phyloP scores from a whole-genome alignment of 2,797 vertebrate genomes.

The Pseudomugil tenellus region DNA sequence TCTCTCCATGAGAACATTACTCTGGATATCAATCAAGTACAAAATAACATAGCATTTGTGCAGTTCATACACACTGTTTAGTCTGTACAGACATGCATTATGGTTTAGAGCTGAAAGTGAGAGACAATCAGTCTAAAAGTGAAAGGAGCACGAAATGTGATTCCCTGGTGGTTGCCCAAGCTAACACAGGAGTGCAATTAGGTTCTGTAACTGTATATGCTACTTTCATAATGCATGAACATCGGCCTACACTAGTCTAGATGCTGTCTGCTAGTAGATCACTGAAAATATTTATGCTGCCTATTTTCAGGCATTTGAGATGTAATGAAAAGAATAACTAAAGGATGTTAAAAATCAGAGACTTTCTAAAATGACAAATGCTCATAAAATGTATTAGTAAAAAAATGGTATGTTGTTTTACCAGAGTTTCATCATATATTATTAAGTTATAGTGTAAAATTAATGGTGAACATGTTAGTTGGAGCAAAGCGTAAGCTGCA shows the following conservation, averaged over 20 bases:
- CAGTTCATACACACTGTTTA: constrained; percentile 26
- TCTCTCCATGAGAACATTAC: constrained; percentile 49
- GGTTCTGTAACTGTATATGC: constrained; percentile 69
- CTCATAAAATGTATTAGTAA: background rate
- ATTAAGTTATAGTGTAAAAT: constrained; percentile 15
- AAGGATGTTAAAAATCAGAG: constrained; percentile 4
- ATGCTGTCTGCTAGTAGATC: constrained; percentile 43
- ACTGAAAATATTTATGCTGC: constrained; percentile 53
- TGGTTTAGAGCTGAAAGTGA: constrained; percentile 66
- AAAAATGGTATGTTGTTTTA: background rate
- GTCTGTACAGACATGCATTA: constrained; percentile 31
- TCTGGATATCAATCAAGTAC: constrained; percentile 2
- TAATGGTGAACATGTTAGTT: constrained; percentile 49
- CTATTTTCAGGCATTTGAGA: constrained; percentile 32
- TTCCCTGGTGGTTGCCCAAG: constrained; percentile 47
- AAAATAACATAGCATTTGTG: constrained; percentile 6
- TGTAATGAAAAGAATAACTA: constrained; percentile 13
- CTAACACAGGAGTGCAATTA: constrained; percentile 61
- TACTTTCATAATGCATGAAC: constrained; percentile 74
- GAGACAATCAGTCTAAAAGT: constrained; percentile 74
- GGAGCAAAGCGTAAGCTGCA: constrained; percentile 33
- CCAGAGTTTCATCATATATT: constrained; percentile 6
- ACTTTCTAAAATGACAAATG: constrained; percentile 6
- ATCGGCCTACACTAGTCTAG: constrained; percentile 48
- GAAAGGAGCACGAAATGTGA: constrained; percentile 81